A percentile compares a stretch with the other conserved stretches of the same genome.
phyloP scores from a whole-genome alignment of 1,140 invertebrate genomes.

The Portunus trituberculatus region DNA sequence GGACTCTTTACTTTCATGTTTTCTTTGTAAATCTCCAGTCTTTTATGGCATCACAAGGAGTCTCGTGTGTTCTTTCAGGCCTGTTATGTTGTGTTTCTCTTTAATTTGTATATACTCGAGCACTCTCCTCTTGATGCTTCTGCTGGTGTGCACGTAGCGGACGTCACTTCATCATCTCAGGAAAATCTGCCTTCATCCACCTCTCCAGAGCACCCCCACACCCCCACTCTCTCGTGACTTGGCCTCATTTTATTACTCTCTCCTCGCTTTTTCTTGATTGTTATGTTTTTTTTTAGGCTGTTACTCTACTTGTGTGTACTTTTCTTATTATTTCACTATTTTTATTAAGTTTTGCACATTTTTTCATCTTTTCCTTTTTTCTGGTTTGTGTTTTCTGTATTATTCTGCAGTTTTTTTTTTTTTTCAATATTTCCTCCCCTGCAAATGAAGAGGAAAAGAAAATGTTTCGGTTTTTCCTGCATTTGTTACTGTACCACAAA shows the following conservation, averaged over 20 bases:
- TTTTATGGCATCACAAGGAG: neutral
- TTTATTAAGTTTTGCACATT: neutral
- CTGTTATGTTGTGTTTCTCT: neutral
- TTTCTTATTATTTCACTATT: too few species aligned
- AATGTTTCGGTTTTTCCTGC: too few species aligned
- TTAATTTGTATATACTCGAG: too few species aligned
- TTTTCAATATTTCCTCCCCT: too few species aligned
- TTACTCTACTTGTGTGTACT: too few species aligned
- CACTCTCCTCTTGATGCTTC: neutral
- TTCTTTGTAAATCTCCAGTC: conserved; percentile 10
- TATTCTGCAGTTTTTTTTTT: too few species aligned
- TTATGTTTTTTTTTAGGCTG: too few species aligned
- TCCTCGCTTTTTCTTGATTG: too few species aligned
- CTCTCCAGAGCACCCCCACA: too few species aligned
- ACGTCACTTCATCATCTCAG: neutral
- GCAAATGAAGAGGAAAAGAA: too few species aligned
- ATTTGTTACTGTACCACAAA: too few species aligned
- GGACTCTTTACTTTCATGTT: conserved; percentile 1
- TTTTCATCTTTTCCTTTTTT: neutral
- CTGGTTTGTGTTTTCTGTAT: neutral
- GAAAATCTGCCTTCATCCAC: too few species aligned
- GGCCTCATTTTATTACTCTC: neutral
- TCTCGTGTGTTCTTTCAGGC: neutral
- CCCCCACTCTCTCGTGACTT: neutral
- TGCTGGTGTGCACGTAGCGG: neutral